Base-by-base conservation (phyloP, 2,113 vertebrate genomes). In the Callithrix jacchus region DNA sequence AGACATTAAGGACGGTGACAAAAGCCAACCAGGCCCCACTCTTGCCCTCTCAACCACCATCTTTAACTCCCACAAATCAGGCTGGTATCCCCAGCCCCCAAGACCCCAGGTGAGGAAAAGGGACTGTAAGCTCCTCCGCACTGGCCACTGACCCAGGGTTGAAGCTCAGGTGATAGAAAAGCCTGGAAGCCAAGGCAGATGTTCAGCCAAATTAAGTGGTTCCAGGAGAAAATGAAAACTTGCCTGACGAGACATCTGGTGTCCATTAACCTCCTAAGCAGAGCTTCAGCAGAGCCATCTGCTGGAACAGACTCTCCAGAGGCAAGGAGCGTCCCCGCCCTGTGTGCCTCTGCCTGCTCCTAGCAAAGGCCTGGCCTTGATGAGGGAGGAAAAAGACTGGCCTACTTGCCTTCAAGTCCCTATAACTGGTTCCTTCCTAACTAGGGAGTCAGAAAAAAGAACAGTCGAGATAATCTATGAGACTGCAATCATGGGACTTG, bases 171-270 rank as follows among this genome's bases (percentile, higher is more conserved):
- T 96, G 96, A 0, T 0, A 47, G 83, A 80, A 96, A 89, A 92
- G 83, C 56, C 84, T 35, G 8, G 96, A 97, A 97, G 93, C 95
- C 47, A 86, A 25, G 66, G 23, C 97, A 97, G 96, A 94, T 96
- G 96, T 89, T 97, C 77, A 64, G 61, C 87, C 96, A 91, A 96
- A 97, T 97, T 92, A 94, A 89, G 73, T 1, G 45, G 40, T 1
- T 42, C 85, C 93, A 94, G 61, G 47, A 76, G 90, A 14, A 97
- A 94, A 82, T 49, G 71, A 94, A 92, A 18, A 27, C 92, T 84
- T 90, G 88, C 83, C 91, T 82, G 68, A 27, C 6, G 0, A 58
- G 87, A 89, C 14, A 76, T 20, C 74, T 83, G 90, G 35, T 82
- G 84, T 90, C 95, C n/a, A 0, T 1, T 61, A 74, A 89, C 92